Percentiles rank a stretch among this genome's conserved stretches.
Conservation (phyloP, 2,888 invertebrate species). For the Unio delphinus region DNA sequence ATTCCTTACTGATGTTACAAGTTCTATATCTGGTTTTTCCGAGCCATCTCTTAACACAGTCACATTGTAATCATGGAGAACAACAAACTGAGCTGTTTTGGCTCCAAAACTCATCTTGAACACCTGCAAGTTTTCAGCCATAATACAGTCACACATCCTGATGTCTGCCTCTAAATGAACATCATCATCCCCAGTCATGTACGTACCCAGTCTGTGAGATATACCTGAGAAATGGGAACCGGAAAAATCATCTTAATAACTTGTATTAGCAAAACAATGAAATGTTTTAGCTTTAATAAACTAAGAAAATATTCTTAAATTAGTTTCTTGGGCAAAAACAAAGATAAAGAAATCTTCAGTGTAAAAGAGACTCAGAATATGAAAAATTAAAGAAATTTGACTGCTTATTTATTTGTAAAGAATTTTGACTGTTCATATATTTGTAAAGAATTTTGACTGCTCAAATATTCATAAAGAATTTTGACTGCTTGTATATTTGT, state of each 20-base stretch:
- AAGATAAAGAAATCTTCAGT: not conserved
- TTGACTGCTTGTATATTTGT: too few relatives aligned
- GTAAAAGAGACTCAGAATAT: too few relatives aligned
- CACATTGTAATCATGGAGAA: conserved; percentile 43
- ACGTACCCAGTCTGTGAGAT: conserved; percentile 25
- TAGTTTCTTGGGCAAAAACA: not conserved
- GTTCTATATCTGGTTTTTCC: conserved; percentile 47
- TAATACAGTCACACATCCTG: conserved; percentile 57
- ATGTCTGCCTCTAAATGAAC: conserved; percentile 48
- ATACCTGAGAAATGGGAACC: conserved; percentile 28
- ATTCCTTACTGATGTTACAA: conserved; percentile 19
- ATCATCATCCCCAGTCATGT: conserved; percentile 37
- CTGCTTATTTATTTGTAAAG: too few relatives aligned
- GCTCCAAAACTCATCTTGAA: conserved; percentile 47
- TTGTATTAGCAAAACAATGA: not conserved
- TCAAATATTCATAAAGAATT: too few relatives aligned
- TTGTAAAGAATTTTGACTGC: too few relatives aligned
- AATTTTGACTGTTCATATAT: too few relatives aligned
- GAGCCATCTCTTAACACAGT: conserved; percentile 31
- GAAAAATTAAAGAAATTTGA: too few relatives aligned
- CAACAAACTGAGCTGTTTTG: conserved; percentile 38
- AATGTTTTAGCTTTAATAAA: not conserved
- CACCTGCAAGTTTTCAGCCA: conserved; percentile 22
- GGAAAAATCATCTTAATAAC: not conserved
- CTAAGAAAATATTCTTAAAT: not conserved